phyloP scores from a whole-genome alignment of 2,797 vertebrate species.

The Lutra lutra region DNA sequence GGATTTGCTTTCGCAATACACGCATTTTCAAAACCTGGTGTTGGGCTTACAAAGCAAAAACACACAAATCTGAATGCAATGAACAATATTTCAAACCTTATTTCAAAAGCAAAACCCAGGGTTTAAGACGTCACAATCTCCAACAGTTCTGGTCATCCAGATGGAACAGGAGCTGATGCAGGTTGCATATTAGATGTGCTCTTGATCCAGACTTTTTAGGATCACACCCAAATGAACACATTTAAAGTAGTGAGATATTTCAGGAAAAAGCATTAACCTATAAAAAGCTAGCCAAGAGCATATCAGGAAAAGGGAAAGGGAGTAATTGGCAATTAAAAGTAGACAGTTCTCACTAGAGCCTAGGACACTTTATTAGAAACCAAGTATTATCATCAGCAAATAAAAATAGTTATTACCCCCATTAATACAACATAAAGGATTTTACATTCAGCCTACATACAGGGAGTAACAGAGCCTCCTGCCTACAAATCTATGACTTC shows the following conservation, averaged over 20 bases:
- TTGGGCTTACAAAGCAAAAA: conserved; percentile 71
- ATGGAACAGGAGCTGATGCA: conserved; percentile 64
- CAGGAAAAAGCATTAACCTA: conserved; percentile 62
- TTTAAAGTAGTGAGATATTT: conserved; percentile 64
- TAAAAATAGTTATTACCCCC: conserved; percentile 79
- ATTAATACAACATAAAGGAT: conserved; percentile 76
- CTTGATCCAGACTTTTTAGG: conserved; percentile 64
- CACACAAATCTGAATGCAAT: conserved; percentile 66
- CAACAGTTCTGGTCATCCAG: conserved; percentile 72
- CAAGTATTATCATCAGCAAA: conserved; percentile 77
- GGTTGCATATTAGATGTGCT: conserved; percentile 59
- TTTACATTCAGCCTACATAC: conserved; percentile 79
- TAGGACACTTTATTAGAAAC: conserved; percentile 82
- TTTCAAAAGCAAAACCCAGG: conserved; percentile 70
- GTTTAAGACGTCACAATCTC: conserved; percentile 65
- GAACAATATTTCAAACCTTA: conserved; percentile 69
- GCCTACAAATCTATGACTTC: conserved; percentile 69
- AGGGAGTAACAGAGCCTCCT: conserved; percentile 68
- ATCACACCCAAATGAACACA: conserved; percentile 61
- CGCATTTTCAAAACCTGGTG: conserved; percentile 68
- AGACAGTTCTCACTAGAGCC: conserved; percentile 78
- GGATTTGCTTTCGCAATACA: conserved; percentile 72
- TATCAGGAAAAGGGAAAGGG: conserved; percentile 56
- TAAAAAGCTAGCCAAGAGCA: conserved; percentile 68
- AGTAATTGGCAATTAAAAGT: conserved; percentile 78